These are phyloP conservation scores for Taxidea taxus DNA, from an alignment of 2,113 vertebrate species.

Conservation along the genomic window DNA sequence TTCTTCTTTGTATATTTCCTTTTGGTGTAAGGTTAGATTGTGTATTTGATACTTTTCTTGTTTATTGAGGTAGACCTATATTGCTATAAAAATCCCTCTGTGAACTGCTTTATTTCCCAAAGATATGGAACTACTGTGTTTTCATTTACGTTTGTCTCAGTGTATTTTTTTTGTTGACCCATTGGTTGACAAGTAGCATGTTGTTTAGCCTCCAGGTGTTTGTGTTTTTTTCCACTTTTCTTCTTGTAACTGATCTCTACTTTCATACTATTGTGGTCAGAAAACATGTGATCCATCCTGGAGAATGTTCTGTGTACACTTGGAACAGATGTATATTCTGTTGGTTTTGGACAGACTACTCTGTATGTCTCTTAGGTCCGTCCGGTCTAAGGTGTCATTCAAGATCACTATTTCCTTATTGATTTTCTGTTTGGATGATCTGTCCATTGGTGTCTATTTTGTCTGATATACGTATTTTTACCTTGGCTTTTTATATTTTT, in stretches of 20 bases:
- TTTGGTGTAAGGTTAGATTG: not conserved
- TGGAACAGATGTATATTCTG: not conserved
- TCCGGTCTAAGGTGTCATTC: too few species aligned
- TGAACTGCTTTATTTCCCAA: not conserved
- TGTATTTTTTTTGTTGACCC: not conserved
- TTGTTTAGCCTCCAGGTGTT: not conserved
- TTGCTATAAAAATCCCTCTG: not conserved
- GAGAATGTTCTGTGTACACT: not conserved
- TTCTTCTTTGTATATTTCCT: not conserved
- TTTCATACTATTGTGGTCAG: not conserved
- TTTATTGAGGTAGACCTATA: not conserved
- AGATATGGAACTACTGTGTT: not conserved
- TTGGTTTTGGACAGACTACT: not conserved
- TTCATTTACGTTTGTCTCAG: not conserved
- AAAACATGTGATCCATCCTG: not conserved
- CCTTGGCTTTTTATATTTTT: not conserved
- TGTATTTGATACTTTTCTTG: not conserved
- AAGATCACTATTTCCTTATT: not conserved
- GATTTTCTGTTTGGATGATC: not conserved
- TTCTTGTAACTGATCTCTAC: not conserved
- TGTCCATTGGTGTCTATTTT: not conserved
- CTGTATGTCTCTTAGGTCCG: not conserved
- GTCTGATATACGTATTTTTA: not conserved
- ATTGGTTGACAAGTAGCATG: not conserved
- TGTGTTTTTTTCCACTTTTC: not conserved